Evolutionary conservation across 2,113 vertebrate species (phyloP).

Genomic region (Xiphorhynchus elegans): DNA sequence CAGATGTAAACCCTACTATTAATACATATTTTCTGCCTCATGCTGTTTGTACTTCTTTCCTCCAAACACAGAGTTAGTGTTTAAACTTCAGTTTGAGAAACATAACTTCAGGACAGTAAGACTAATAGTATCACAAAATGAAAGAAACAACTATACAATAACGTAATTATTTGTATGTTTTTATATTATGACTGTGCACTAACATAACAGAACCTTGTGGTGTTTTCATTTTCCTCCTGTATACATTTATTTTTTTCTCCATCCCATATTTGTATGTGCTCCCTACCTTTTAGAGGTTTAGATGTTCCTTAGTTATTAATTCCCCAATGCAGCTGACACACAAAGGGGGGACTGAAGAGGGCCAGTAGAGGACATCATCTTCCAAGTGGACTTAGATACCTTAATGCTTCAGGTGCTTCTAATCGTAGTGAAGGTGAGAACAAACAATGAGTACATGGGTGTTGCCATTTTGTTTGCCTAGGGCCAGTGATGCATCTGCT

Average conservation of each 20-base stretch:
- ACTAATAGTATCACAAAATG: background rate
- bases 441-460: background rate
- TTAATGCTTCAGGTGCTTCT: background rate
- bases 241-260: background rate
- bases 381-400: background rate
- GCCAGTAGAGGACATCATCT: background rate
- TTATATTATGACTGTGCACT: background rate
- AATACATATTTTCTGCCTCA: background rate
- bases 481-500: rapidly evolving
- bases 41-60: background rate
- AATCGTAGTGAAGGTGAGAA: background rate
- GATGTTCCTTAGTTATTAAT: background rate
- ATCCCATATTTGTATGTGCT: background rate
- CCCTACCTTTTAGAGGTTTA: background rate
- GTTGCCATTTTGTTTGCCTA: background rate
- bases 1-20: background rate
- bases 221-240: background rate
- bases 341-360: background rate
- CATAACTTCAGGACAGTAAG: background rate
- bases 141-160: background rate
- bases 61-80: background rate
- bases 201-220: background rate
- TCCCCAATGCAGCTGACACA: background rate
- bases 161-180: background rate
- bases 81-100: background rate